phyloP scores from a whole-genome alignment of 2,888 invertebrate genomes.

The Leptopilina myrica region DNA sequence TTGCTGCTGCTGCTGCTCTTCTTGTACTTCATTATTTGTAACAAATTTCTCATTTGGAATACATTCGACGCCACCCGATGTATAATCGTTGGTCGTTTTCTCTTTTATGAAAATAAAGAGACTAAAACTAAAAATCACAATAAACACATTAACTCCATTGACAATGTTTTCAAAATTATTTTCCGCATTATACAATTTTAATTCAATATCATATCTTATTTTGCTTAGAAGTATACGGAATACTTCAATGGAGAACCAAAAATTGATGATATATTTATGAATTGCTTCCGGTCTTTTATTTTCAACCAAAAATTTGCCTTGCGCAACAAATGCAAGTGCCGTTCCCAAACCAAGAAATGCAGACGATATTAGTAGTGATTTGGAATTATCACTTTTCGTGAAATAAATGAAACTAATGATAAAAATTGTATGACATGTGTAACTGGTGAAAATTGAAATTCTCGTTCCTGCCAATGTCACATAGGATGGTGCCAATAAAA shows the following conservation, averaged over 20 bases:
- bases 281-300: not conserved
- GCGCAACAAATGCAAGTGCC: not conserved
- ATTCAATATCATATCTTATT: too few relatives aligned
- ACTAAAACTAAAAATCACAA: not conserved
- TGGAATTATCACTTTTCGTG: not conserved
- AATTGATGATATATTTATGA: not conserved
- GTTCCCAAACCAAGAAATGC: slow-evolving; percentile 18
- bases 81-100: not conserved
- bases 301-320: slow-evolving; percentile 1
- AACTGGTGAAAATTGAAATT: slow-evolving; percentile 8
- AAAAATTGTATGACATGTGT: not conserved
- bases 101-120: not conserved
- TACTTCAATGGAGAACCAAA: not conserved
- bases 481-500: slow-evolving; percentile 2
- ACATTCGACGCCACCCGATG: slow-evolving; percentile 12
- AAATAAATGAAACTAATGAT: not conserved
- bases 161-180: not conserved
- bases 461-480: slow-evolving; percentile 18
- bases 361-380: not conserved
- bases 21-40: too few relatives aligned
- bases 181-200: not conserved
- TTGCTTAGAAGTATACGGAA: not conserved
- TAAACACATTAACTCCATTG: not conserved
- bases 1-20: not conserved
- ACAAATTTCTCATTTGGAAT: not conserved